Evolutionary conservation across 1,140 invertebrate genomes (phyloP).

Genomic region (Camponotus vicinus): DNA sequence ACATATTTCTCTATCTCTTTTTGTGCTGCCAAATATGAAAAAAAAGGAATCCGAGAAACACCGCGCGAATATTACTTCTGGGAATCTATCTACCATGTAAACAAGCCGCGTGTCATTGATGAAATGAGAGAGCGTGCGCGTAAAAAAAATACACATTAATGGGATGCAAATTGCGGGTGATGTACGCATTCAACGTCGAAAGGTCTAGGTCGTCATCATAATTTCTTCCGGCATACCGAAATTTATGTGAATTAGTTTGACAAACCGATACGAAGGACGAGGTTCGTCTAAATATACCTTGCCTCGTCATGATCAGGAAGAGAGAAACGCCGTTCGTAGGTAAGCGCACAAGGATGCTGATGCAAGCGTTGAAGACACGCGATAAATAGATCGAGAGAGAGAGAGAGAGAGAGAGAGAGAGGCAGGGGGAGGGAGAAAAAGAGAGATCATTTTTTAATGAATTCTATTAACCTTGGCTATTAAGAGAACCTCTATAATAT

Average conservation of each 20-base stretch:
- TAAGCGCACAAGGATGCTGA: slow-evolving; percentile 26
- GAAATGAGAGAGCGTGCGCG: background rate
- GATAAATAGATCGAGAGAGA: slow-evolving; percentile 31
- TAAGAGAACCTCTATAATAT: slow-evolving; percentile 38
- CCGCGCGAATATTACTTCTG: too few species aligned
- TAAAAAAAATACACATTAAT: slow-evolving; percentile 67
- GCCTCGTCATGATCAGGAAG: slow-evolving; percentile 2
- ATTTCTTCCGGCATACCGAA: slow-evolving; percentile 70
- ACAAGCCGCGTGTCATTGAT: slow-evolving; percentile 65
- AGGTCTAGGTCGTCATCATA: slow-evolving; percentile 82
- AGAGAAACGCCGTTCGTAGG: background rate
- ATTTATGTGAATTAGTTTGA: slow-evolving; percentile 75
- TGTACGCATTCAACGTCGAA: slow-evolving; percentile 73
- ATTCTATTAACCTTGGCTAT: slow-evolving; percentile 65
- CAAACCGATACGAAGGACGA: slow-evolving; percentile 72
- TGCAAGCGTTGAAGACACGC: slow-evolving; percentile 43
- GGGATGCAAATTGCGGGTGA: slow-evolving; percentile 75
- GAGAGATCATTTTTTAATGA: slow-evolving; percentile 63
- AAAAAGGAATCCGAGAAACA: too few species aligned
- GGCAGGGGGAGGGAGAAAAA: background rate
- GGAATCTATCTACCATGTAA: background rate
- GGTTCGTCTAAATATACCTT: background rate
- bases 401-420: background rate
- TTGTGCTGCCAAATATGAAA: too few species aligned
- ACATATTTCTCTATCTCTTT: too few species aligned